Base-by-base conservation (phyloP, 2,888 invertebrate species). In the Latrodectus elegans region DNA sequence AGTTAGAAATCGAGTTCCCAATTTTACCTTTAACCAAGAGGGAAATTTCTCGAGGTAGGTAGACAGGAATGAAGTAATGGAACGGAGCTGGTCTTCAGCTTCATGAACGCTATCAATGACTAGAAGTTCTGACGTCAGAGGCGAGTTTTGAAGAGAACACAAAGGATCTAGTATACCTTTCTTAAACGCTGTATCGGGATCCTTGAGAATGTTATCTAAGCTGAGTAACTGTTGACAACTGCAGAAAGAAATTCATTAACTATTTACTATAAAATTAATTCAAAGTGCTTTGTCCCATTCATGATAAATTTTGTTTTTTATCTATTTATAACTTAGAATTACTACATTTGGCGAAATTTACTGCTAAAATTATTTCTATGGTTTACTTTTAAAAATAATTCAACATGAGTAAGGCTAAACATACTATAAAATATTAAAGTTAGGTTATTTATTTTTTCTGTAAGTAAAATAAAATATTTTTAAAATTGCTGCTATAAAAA, bases 51-150 rank as follows among this genome's bases (percentile, higher is more conserved):
- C 93, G 77, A 95, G 94, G 91, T 97, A 96, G 90, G 95, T 95
- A 1, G 95, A 95, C 80, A 99, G 92, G 92, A 99, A 98, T 0
- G 97, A 95, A 0, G 96, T 96, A 78, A 99, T 95, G 0, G 98
- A 98, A 91, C 98, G 96, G 0, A 98, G 98, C 91, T 96, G 96
- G 91, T 97, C 98, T 92, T 98, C 98, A 0, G 98, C 98, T 93
- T 98, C 98, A 92, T 98, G 97, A 4, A 99, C 93, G 0, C 96
- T 97, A 92, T 99, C 99, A 49, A 99, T 95, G 55, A 98, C 93
- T 80, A 99, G 95, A 17, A 97, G 94, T 92, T 96, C 95, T 84
- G 91, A 91, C 90, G 92, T 92, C 4, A 91, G 90, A 76, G 95
- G 95, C 94, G 94, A 90, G 65, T 91, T 91, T 65, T 91, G 91